Base-by-base conservation (phyloP, 2,113 vertebrate genomes). In the Nothobranchius furzeri region DNA sequence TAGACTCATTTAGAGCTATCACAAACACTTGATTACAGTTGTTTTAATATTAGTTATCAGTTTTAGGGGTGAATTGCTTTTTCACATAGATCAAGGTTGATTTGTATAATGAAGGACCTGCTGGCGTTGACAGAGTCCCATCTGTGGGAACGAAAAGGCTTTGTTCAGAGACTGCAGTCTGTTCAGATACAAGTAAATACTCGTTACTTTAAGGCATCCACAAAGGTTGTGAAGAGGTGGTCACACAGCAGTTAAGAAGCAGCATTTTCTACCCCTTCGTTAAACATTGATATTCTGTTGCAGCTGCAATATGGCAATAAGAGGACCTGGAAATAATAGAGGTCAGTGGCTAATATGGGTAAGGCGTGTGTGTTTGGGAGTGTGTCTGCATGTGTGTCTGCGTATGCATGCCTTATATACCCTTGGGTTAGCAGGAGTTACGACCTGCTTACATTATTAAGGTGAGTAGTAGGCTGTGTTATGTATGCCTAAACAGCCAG, bases 401-500 rank as follows among this genome's bases (percentile, higher is more conserved):
- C 66, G 57, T 63, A 13, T 60, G 78, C 54, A 62, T 73, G 81
- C 80, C 86, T 86, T 82, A 84, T 76, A 86, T 77, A 87, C 85
- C 86, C 82, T 87, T 87, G 84, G 84, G 90, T 91, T 89, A 86
- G 86, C 71, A 87, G 85, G 84, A 89, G 87, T 89, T 88, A 89
- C 50, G 86, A 87, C 84, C 87, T 87, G 85, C 87, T 84, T 87
- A 80, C 84, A 90, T 90, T 90, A 91, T 90, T 90, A 89, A 90
- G 88, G 87, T 89, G 85, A 90, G 87, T 90, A 87, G 88, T 89
- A 83, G 84, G 79, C 85, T 72, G 68, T 48, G 85, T 88, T 85
- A 79, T 90, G 90, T 91, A 90, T 91, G 87, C 86, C 86, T 90
- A 91, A 91, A 91, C 87, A 91, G 83, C 84, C 83, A 79, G 86